Evolutionary conservation across 2,113 vertebrate genomes (phyloP).

Genomic region (Pangasianodon hypophthalmus): DNA sequence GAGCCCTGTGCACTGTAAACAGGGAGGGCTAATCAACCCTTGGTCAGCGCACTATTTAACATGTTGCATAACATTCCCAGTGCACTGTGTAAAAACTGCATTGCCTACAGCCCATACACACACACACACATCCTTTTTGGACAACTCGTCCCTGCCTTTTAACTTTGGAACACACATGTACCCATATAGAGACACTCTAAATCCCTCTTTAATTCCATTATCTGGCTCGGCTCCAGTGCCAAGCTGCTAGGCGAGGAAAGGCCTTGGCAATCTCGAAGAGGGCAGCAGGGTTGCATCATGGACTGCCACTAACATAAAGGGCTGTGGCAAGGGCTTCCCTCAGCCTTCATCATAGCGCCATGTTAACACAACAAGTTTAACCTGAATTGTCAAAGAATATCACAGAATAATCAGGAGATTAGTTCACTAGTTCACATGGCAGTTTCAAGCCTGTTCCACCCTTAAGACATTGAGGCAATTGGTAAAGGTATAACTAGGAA

Average conservation of each 20-base stretch:
- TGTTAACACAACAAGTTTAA: not conserved
- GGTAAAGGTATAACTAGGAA: not conserved
- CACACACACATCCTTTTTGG: slow-evolving; percentile 3
- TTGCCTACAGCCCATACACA: slow-evolving; percentile 21
- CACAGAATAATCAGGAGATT: not conserved
- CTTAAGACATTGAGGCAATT: not conserved
- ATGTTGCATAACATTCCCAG: slow-evolving; percentile 51
- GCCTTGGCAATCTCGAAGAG: slow-evolving; percentile 50
- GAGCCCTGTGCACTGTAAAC: slow-evolving; percentile 27
- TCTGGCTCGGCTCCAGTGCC: slow-evolving; percentile 45
- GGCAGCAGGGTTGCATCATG: slow-evolving; percentile 40
- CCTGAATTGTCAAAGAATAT: not conserved
- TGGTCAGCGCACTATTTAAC: slow-evolving; percentile 48
- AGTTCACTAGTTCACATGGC: not conserved
- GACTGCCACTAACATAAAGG: not conserved
- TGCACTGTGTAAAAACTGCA: slow-evolving; percentile 32
- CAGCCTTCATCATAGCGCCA: not conserved
- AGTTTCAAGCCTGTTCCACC: not conserved
- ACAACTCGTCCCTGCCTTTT: not conserved
- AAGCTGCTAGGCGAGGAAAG: slow-evolving; percentile 46
- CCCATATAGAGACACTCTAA: slow-evolving; percentile 40
- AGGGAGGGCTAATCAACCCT: slow-evolving; percentile 41
- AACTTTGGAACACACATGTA: slow-evolving; percentile 10
- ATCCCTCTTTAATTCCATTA: slow-evolving; percentile 55
- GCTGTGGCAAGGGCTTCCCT: not conserved